Evolutionary conservation across 1,140 invertebrate genomes (phyloP).

Genomic region (Drosophila melanica): DNA sequence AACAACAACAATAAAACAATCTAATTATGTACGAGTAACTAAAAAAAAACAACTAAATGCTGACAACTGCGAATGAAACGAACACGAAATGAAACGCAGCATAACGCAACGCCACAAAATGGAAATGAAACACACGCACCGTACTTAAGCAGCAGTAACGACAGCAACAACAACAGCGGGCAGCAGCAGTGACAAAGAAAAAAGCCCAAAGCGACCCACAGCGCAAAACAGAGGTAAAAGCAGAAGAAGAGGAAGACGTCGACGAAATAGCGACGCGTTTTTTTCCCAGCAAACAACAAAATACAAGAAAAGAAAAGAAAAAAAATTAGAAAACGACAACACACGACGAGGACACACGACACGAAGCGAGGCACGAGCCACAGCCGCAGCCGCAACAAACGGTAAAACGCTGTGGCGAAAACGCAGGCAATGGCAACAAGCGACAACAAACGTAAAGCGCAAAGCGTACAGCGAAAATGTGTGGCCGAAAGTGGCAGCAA

Average conservation of each 20-base stretch:
- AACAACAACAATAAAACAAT: conserved; percentile 23
- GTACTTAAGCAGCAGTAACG: neutral
- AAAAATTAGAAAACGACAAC: conserved; percentile 7
- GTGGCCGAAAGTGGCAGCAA: conserved; percentile 68
- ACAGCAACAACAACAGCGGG: neutral
- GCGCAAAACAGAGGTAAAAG: conserved; percentile 24
- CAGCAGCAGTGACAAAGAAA: conserved; percentile 30
- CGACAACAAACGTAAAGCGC: conserved; percentile 34
- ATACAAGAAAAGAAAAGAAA: neutral
- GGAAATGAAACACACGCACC: conserved; percentile 44
- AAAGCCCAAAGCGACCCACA: conserved; percentile 37
- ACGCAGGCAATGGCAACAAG: conserved; percentile 46
- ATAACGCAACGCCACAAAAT: conserved; percentile 18
- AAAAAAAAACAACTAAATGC: conserved; percentile 2
- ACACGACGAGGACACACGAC: conserved; percentile 4
- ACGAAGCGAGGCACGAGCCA: conserved; percentile 5
- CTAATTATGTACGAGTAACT: conserved; percentile 11
- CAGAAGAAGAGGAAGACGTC: neutral
- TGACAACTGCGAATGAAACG: conserved; percentile 36
- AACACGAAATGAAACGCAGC: conserved; percentile 16
- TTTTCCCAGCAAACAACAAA: conserved; percentile 9
- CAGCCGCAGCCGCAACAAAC: neutral
- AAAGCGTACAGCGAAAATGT: conserved; percentile 56
- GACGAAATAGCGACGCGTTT: conserved; percentile 3
- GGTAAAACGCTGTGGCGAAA: conserved; percentile 31